phyloP scores from a whole-genome alignment of 2,797 vertebrate genomes.

The Pseudopleuronectes americanus region DNA sequence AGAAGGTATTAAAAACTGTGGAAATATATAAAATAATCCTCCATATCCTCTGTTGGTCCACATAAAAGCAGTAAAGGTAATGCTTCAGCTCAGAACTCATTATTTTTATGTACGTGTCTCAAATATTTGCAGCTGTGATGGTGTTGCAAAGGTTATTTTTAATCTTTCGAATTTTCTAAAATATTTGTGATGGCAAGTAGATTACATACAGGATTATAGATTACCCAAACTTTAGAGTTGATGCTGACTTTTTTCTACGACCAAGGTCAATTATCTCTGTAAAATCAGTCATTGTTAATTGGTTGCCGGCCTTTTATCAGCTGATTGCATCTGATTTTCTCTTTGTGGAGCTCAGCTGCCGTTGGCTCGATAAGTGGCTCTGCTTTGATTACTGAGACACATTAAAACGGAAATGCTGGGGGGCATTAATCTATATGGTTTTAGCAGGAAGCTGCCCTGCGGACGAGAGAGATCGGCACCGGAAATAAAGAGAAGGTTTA shows the following conservation, averaged over 20 bases:
- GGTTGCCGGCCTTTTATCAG: slow-evolving; percentile 34
- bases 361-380: slow-evolving; percentile 32
- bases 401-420: slow-evolving; percentile 57
- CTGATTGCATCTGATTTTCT: slow-evolving; percentile 34
- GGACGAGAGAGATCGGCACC: slow-evolving; percentile 11
- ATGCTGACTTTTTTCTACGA: slow-evolving; percentile 16
- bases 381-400: slow-evolving; percentile 49
- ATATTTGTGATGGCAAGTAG: too few species aligned
- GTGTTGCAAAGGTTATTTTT: too few species aligned
- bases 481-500: slow-evolving; percentile 37
- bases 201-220: too few species aligned
- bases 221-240: not conserved
- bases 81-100: too few species aligned
- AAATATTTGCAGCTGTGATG: too few species aligned
- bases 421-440: slow-evolving; percentile 48
- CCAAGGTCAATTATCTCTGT: slow-evolving; percentile 23
- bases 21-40: too few species aligned
- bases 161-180: too few species aligned
- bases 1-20: too few species aligned
- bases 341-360: slow-evolving; percentile 13
- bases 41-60: too few species aligned
- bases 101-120: too few species aligned
- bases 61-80: too few species aligned
- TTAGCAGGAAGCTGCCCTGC: slow-evolving; percentile 22
- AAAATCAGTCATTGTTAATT: slow-evolving; percentile 33